phyloP scores from a whole-genome alignment of 2,113 vertebrate genomes.

The Thymallus thymallus region DNA sequence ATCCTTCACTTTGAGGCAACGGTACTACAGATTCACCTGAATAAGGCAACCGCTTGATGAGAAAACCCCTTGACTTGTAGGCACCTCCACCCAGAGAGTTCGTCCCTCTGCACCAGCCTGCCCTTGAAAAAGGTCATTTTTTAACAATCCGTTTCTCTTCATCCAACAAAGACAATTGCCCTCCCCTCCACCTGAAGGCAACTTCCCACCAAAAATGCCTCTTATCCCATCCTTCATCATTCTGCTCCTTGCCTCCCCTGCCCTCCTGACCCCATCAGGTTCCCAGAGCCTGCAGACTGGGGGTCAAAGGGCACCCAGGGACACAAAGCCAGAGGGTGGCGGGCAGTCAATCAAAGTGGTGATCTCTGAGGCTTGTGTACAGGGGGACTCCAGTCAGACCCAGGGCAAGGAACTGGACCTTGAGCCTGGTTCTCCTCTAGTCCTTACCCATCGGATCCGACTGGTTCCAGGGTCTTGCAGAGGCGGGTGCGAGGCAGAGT shows the following conservation, averaged over 20 bases:
- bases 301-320: slow-evolving; percentile 41
- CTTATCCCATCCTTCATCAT: slow-evolving; percentile 37
- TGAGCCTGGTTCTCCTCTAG: slow-evolving; percentile 61
- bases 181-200: background rate
- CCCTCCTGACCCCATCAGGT: slow-evolving; percentile 23
- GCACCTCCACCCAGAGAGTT: background rate
- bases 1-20: too few species aligned
- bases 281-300: slow-evolving; percentile 42
- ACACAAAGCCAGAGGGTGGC: slow-evolving; percentile 16
- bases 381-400: slow-evolving; percentile 35
- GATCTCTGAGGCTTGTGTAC: slow-evolving; percentile 58
- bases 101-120: background rate
- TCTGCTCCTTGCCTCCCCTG: slow-evolving; percentile 41
- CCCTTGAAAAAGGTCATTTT: background rate
- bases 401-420: slow-evolving; percentile 62
- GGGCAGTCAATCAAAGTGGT: slow-evolving; percentile 50
- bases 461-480: slow-evolving; percentile 50
- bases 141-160: background rate
- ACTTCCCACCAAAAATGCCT: slow-evolving; percentile 27
- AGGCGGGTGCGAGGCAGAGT: slow-evolving; percentile 56
- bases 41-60: background rate
- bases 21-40: background rate
- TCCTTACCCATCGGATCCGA: slow-evolving; percentile 73
- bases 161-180: background rate
- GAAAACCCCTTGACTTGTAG: background rate